A percentile compares a stretch with the other conserved stretches of the same genome.
Conservation (phyloP, 2,888 invertebrate genomes). For the Antitype chi region DNA sequence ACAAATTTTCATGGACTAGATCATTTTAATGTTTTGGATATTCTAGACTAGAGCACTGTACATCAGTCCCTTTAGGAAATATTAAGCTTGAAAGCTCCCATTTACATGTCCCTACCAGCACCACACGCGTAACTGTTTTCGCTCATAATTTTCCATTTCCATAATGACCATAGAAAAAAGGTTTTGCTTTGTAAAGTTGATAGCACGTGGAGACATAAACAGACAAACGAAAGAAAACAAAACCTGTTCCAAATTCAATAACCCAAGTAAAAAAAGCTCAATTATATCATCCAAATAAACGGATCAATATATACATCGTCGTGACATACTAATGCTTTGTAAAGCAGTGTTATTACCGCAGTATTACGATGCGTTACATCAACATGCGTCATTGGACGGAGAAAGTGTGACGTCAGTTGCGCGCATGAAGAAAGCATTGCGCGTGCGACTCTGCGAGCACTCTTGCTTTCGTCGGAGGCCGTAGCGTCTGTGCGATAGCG, state of each 20-base stretch:
- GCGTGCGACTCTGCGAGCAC: conserved; percentile 83
- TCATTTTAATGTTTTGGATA: neutral
- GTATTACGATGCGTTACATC: conserved; percentile 84
- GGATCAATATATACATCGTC: conserved; percentile 19
- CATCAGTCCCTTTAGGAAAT: neutral
- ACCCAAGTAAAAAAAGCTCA: neutral
- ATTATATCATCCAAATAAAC: conserved; percentile 21
- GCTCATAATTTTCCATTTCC: neutral
- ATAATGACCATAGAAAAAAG: neutral
- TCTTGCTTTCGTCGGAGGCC: conserved; percentile 88
- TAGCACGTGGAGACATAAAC: neutral
- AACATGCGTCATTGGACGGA: conserved; percentile 83
- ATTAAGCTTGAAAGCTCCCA: neutral
- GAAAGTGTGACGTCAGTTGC: conserved; percentile 88
- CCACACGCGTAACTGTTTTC: neutral
- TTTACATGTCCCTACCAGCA: neutral
- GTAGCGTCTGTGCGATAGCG: conserved; percentile 88
- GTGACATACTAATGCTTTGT: conserved; percentile 54
- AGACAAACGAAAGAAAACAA: conserved; percentile 7
- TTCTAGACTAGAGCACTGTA: neutral
- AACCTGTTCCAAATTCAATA: conserved; percentile 9
- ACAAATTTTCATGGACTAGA: neutral
- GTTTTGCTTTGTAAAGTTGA: neutral
- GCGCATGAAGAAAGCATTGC: conserved; percentile 89
- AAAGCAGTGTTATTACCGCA: conserved; percentile 72